Conservation (phyloP, 1,140 invertebrate species). For the Nylanderia fulva region DNA sequence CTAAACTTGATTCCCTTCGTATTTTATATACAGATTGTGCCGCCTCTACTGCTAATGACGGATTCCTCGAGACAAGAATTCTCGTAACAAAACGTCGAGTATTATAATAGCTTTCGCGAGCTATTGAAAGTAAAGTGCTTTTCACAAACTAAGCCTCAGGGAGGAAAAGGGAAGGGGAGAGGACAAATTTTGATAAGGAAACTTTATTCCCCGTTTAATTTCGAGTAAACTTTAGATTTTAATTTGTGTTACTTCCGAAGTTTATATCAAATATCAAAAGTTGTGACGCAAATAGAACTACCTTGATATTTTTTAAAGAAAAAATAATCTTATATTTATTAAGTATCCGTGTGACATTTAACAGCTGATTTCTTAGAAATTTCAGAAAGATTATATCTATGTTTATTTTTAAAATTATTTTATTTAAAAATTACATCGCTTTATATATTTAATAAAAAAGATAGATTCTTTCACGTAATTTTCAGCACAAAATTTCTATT, state of each 20-base stretch:
- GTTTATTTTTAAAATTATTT: not conserved
- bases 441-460: not conserved
- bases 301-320: not conserved
- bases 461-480: not conserved
- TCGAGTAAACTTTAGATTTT: constrained; percentile 2
- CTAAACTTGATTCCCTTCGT: not conserved
- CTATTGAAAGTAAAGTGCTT: constrained; percentile 32
- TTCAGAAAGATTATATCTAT: not conserved
- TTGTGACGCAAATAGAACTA: not conserved
- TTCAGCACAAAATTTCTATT: not conserved
- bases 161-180: not conserved
- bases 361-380: not conserved
- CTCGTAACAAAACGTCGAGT: constrained; percentile 42
- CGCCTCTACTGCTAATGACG: constrained; percentile 19
- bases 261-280: constrained; percentile 8
- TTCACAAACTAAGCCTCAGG: not conserved
- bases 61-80: constrained; percentile 39
- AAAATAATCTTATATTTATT: not conserved
- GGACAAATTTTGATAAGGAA: constrained; percentile 37
- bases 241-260: constrained; percentile 10
- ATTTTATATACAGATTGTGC: constrained; percentile 9
- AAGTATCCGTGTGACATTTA: not conserved
- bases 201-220: constrained; percentile 49
- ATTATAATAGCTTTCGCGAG: constrained; percentile 44
- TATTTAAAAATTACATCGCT: not conserved